A percentile compares a stretch with the other conserved stretches of the same genome.
phyloP scores from a whole-genome alignment of 1,140 invertebrate species.

The Drosophila sp. region DNA sequence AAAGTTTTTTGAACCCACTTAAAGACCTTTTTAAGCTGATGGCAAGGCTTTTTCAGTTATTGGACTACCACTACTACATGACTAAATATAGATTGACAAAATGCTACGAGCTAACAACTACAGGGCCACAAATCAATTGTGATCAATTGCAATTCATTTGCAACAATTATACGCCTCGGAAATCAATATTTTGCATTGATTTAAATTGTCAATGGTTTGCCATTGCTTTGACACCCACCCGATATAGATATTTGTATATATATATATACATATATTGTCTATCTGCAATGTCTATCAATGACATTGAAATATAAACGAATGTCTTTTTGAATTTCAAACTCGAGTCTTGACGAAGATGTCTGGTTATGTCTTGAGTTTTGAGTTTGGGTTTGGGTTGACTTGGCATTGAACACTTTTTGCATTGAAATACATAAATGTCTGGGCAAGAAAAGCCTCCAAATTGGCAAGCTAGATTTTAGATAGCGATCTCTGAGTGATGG shows the following conservation, averaged over 20 bases:
- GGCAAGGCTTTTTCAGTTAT: slow-evolving; percentile 47
- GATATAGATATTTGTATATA: slow-evolving; percentile 18
- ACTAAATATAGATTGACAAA: slow-evolving; percentile 44
- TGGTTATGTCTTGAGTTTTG: slow-evolving; percentile 27
- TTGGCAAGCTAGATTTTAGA: slow-evolving; percentile 31
- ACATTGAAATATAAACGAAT: slow-evolving; percentile 67
- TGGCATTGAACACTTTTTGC: slow-evolving; percentile 55
- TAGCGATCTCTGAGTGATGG: background rate
- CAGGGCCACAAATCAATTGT: slow-evolving; percentile 52
- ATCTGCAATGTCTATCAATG: slow-evolving; percentile 71
- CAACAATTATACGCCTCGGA: slow-evolving; percentile 57
- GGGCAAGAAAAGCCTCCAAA: slow-evolving; percentile 38
- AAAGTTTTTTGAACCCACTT: slow-evolving; percentile 73
- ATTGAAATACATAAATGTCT: slow-evolving; percentile 36
- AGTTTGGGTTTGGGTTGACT: slow-evolving; percentile 40
- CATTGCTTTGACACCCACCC: slow-evolving; percentile 71
- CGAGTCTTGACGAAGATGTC: slow-evolving; percentile 56
- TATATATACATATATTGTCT: slow-evolving; percentile 18
- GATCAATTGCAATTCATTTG: slow-evolving; percentile 32
- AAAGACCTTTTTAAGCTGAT: slow-evolving; percentile 30
- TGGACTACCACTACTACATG: slow-evolving; percentile 35
- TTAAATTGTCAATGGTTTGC: slow-evolving; percentile 61
- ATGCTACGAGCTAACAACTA: slow-evolving; percentile 30
- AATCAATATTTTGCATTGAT: slow-evolving; percentile 57
- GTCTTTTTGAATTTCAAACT: slow-evolving; percentile 39